Evolutionary conservation across 2,888 invertebrate genomes (phyloP).

Genomic region (Furcula furcula): DNA sequence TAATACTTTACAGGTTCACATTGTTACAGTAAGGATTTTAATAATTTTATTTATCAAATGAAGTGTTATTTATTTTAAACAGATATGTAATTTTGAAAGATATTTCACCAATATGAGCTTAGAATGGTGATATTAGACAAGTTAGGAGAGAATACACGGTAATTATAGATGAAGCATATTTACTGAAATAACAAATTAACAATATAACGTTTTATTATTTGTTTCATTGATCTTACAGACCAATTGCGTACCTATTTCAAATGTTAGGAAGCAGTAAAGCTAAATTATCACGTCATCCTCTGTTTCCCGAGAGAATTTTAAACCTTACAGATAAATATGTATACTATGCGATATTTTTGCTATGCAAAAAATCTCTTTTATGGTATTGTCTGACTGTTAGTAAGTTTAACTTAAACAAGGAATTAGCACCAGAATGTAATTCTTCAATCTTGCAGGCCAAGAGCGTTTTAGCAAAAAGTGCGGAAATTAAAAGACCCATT

Average conservation of each 20-base stretch:
- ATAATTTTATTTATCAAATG: constrained; percentile 37
- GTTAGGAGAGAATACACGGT: constrained; percentile 12
- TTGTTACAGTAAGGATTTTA: constrained; percentile 25
- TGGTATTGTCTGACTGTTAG: constrained; percentile 65
- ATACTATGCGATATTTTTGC: constrained; percentile 55
- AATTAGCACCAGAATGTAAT: constrained; percentile 40
- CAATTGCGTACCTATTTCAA: constrained; percentile 48
- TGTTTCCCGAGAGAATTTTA: constrained; percentile 57
- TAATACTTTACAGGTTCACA: constrained; percentile 63
- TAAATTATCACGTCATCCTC: constrained; percentile 77
- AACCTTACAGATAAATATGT: constrained; percentile 53
- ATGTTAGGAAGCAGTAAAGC: constrained; percentile 74
- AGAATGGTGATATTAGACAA: constrained; percentile 20
- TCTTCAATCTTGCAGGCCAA: constrained; percentile 30
- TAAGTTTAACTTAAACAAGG: constrained; percentile 31
- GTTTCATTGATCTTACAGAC: constrained; percentile 61
- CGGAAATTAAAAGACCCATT: not conserved
- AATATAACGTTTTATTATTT: constrained; percentile 32
- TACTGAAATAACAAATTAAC: constrained; percentile 22
- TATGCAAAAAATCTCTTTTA: constrained; percentile 61
- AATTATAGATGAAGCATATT: constrained; percentile 8
- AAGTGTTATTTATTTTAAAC: constrained; percentile 49
- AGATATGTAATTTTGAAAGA: constrained; percentile 71
- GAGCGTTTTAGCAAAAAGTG: not conserved
- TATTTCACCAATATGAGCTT: constrained; percentile 42